These are phyloP conservation scores for Limnephilus lunatus DNA, from an alignment of 2,888 invertebrate genomes.

Conservation along the genomic window DNA sequence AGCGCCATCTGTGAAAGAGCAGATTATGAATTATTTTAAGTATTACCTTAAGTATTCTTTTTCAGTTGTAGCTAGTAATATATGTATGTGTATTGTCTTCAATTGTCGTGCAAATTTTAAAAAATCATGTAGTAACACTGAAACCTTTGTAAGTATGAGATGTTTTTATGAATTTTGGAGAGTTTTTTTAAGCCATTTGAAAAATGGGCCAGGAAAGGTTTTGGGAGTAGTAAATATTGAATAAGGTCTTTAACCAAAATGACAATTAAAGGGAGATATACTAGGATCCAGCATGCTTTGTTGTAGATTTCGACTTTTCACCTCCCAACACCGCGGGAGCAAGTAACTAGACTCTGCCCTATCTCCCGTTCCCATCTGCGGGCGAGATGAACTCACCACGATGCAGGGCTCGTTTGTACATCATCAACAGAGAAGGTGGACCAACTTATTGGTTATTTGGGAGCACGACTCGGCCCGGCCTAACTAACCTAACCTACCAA, in stretches of 20 bases:
- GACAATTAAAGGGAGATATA: background rate
- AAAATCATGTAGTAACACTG: too few relatives aligned
- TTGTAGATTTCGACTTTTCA: background rate
- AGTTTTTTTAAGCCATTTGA: too few relatives aligned
- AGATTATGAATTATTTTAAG: too few relatives aligned
- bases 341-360: constrained; percentile 5
- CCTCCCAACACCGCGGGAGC: constrained; percentile 14
- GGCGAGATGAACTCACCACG: constrained; percentile 37
- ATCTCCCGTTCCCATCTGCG: constrained; percentile 13
- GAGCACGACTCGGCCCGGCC: constrained; percentile 29
- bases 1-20: too few relatives aligned
- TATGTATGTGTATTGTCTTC: too few relatives aligned
- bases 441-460: constrained; percentile 38
- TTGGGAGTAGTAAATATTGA: too few relatives aligned
- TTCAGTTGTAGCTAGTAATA: too few relatives aligned
- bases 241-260: background rate
- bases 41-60: too few relatives aligned
- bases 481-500: background rate
- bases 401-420: constrained; percentile 39
- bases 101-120: too few relatives aligned
- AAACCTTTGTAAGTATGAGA: too few relatives aligned
- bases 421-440: constrained; percentile 22
- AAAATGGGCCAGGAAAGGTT: too few relatives aligned
- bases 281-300: background rate
- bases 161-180: too few relatives aligned